Evolutionary conservation across 2,888 invertebrate genomes (phyloP), one percentile per base, ranked within the genome.

Genomic region (Electrophaes corylata): DNA sequence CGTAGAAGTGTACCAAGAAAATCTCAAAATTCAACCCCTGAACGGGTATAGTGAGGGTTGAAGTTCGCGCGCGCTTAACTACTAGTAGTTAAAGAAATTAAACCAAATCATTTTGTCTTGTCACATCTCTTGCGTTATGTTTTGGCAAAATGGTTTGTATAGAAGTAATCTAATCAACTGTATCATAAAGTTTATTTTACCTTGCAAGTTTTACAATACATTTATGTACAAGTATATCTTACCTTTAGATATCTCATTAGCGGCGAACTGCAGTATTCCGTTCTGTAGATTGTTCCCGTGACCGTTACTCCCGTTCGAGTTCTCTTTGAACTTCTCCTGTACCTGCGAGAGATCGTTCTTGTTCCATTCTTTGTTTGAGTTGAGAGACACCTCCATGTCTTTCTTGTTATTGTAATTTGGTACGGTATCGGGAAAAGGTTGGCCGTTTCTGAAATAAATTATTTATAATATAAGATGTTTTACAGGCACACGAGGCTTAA

Each of bases 171-270:
- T 1, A 31, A n/a, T 11, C 2, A 6, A n/a, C 31, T n/a, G 4
- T 0, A 4, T 1, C 31, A 31, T 40, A 40, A 20, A 10, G 20
- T 40, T 20, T 1, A 19, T 20, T 40, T 40, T 40, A 20, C 11
- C 20, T 20, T 20, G 40, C 10, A 29, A 6, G 0, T 14, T 8
- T 10, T n/a, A 26, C 33, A n/a, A n/a, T n/a, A n/a, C n/a, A n/a
- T n/a, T n/a, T n/a, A n/a, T n/a, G n/a, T n/a, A n/a, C n/a, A n/a
- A n/a, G n/a, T n/a, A n/a, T n/a, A n/a, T 19, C 75, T 83, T 82
- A 65, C 93, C 93, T 83, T 94, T 94, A 53, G 93, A 88, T 65
- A 95, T 93, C 73, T 95, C 95, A 68, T 92, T 94, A 14, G 94
- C 93, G 40, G 94, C 93, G 71, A 88, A 93, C 65, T 93, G 92